Evolutionary conservation across 2,113 vertebrate genomes (phyloP).

Genomic region (Vidua macroura): DNA sequence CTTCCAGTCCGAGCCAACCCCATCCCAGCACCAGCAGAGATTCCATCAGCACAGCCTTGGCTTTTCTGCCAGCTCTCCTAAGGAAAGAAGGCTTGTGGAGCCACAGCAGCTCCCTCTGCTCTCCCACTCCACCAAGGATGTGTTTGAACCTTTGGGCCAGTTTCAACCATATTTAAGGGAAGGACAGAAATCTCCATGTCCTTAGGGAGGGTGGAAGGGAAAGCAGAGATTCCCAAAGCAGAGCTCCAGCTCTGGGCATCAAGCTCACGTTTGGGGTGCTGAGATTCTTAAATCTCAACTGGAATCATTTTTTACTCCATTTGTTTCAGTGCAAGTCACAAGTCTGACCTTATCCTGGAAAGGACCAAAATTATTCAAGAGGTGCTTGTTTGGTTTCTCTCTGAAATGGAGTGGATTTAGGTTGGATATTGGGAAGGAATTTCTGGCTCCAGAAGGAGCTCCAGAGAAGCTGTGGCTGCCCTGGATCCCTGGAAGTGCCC

Average conservation of each 20-base stretch:
- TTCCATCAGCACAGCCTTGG: neutral
- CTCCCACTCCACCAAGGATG: neutral
- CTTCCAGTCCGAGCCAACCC: neutral
- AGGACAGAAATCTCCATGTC: neutral
- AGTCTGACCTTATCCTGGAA: neutral
- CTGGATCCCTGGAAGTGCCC: neutral
- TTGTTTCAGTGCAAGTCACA: neutral
- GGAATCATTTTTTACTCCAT: fast-evolving
- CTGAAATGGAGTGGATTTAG: neutral
- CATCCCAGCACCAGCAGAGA: neutral
- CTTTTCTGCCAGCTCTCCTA: neutral
- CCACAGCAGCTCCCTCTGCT: neutral
- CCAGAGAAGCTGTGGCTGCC: neutral
- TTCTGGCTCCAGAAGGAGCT: neutral
- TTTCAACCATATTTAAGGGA: neutral
- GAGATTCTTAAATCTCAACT: neutral
- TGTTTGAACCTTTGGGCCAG: neutral
- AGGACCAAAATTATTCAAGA: neutral
- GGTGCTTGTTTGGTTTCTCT: neutral
- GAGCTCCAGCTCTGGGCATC: neutral
- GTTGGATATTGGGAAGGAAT: neutral
- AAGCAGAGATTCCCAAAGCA: neutral
- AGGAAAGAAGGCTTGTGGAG: neutral
- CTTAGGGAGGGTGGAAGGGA: neutral
- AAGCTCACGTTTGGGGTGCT: neutral